Base-by-base conservation (phyloP, 2,797 vertebrate genomes). In the Melanogrammus aeglefinus region DNA sequence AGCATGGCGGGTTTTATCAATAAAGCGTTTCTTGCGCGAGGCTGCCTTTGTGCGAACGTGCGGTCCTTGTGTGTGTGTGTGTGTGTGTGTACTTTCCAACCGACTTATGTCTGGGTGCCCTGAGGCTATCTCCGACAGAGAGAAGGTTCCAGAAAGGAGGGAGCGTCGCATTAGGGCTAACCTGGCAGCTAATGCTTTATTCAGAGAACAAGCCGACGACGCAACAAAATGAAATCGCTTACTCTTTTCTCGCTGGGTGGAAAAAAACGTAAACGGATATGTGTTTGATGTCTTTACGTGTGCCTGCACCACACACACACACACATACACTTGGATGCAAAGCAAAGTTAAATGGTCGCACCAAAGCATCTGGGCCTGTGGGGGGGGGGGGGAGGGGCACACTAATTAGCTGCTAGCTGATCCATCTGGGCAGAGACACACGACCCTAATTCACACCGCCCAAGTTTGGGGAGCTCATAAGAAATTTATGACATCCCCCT, bases 21-120 rank as follows among this genome's bases (percentile, higher is more conserved):
- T 63, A 63, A 24, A 7, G 21, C 57, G 38, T 39, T 39, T 39
- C 38, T 63, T 63, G 27, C 6, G 10, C 33, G 69, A 4, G 69
- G 10, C 27, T 5, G 69, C 12, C 4, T 29, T 4, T 29, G 29
- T 33, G 29, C 6, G 29, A 13, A 10, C 18, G 71, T 75, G 66
- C 77, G 78, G 57, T 63, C 39, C 75, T 76, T 75, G 63, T 77
- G 78, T 75, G 63, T 77, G 66, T 10, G 63, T 78, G 78, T 75
- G 63, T 77, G 69, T 12, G 63, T 78, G 80, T 86, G 80, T 86
- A 78, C 85, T 85, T 88, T 86, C 80, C 89, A 88, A 89, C 90
- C 86, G 79, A 86, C 85, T 87, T 87, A 83, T 87, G 89, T 90
- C 87, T 90, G 82, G 82, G 76, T 77, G 89, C 86, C 79, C 21